Base-by-base conservation (phyloP, 2,797 vertebrate species). In the Brachymystax lenok region DNA sequence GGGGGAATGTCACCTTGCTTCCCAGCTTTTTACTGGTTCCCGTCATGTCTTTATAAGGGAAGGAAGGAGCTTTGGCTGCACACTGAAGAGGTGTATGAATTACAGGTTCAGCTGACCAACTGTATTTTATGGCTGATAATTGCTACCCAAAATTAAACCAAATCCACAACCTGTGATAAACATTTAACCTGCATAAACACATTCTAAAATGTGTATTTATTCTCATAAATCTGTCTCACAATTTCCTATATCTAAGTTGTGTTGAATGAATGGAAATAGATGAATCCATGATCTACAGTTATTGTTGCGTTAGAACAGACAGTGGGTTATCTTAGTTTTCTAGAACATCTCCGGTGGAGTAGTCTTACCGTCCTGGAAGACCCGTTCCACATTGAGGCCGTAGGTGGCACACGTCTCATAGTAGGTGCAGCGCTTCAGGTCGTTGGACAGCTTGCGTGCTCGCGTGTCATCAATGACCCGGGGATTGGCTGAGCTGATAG, bases 391-490 rank as follows among this genome's bases (percentile, higher is more conserved):
- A 16, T 99, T 99, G 74, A 99, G 96, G 16, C 98, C 98, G 0
- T 99, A 99, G 0, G 98, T 99, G 71, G 98, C 97, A 0, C 98
- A 99, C 1, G 98, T 99, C 81, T 99, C 98, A 0, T 99, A 99
- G 92, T 99, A 99, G 0, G 97, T 98, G 92, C 97, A 99, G 79
- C 98, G 93, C 86, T 99, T 99, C 77, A 99, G 95, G 90, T 99
- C 97, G 0, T 96, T 98, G 56, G 97, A 99, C 5, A 99, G 88
- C 79, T 98, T 99, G 40, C 97, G 86, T 0, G 98, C 98, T 0
- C 96, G 89, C 63, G 93, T 86, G 71, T 99, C 98, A 0, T 99
- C 98, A 0, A 99, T 99, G 71, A 99, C 97, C 0, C 97, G 90
- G 0, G 98, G 98, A 85, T 99, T 99, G 24, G 91, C 92, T 30